Evolutionary conservation across 2,113 vertebrate genomes (phyloP).

Genomic region (human): GRCh38 chr12:62284001-62284500

Average conservation of each 20-base stretch:
- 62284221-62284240: not conserved
- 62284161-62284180: not conserved
- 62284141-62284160: not conserved
- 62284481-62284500: constrained; percentile 33
- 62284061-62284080: not conserved
- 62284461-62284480: constrained; percentile 30
- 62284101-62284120: not conserved
- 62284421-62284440: not conserved
- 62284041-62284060: not conserved
- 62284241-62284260: constrained; percentile 3
- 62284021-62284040: not conserved
- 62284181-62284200: not conserved
- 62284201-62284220: not conserved
- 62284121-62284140: not conserved
- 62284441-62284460: not conserved
- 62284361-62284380: not conserved
- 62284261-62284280: not conserved
- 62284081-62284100: not conserved
- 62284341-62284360: not conserved
- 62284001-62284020: not conserved
- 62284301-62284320: constrained; percentile 13
- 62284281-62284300: not conserved
- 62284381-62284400: constrained; percentile 9
- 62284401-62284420: not conserved
- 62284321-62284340: not conserved